Evolutionary conservation across 2,113 vertebrate species (phyloP).

Genomic region (Siniperca knerii): DNA sequence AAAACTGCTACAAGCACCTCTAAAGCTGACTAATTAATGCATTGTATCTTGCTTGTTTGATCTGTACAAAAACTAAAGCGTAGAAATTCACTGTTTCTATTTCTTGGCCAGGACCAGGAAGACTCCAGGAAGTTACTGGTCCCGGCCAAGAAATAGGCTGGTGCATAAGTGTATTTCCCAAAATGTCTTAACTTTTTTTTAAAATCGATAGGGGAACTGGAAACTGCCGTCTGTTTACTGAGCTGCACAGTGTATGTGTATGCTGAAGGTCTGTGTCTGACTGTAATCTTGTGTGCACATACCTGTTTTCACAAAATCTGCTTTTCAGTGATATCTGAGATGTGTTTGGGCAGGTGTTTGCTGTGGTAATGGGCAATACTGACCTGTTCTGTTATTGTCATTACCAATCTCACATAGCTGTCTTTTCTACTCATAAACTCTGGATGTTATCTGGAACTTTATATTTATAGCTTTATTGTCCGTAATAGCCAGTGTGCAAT

Average conservation of each 20-base stretch:
- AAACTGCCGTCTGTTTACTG: not conserved
- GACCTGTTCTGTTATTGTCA: not conserved
- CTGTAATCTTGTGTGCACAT: slow-evolving; percentile 16
- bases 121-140: not conserved
- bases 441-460: not conserved
- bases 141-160: not conserved
- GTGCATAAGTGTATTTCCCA: not conserved
- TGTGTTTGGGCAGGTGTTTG: slow-evolving; percentile 17
- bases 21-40: not conserved
- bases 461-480: not conserved
- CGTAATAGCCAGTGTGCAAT: not conserved
- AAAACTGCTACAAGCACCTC: not conserved
- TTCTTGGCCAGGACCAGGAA: too few relatives aligned
- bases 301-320: not conserved
- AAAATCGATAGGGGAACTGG: not conserved
- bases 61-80: too few relatives aligned
- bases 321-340: slow-evolving; percentile 19
- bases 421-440: not conserved
- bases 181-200: not conserved
- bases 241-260: not conserved
- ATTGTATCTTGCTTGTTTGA: not conserved
- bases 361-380: not conserved
- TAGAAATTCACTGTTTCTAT: not conserved
- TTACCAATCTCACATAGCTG: not conserved
- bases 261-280: not conserved